Base-by-base conservation (phyloP, 1,140 invertebrate genomes). In the Drosophila bocki region DNA sequence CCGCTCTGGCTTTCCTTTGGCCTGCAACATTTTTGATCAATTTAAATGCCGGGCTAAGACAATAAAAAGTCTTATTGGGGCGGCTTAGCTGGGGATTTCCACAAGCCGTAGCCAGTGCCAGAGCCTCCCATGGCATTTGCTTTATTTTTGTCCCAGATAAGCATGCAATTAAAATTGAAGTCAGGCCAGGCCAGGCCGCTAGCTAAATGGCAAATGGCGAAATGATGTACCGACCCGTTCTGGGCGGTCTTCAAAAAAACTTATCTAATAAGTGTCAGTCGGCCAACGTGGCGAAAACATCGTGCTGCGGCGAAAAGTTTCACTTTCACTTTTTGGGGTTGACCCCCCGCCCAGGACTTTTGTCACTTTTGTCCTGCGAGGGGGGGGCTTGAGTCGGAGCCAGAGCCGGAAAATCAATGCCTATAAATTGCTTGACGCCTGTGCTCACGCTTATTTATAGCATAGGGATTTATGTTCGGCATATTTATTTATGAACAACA, bases 401-500 rank as follows among this genome's bases (percentile, higher is more conserved):
- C 22, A 26, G 19, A 60, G 41, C 44, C 62, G 47, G 58, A 82
- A 86, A 86, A 86, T 86, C 82, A 86, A 86, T 87, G 83, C 56
- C 76, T 59, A 87, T 86, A 86, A 86, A 86, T 87, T 68, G 75
- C 53, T 56, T 74, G 57, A 81, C 71, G 63, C 71, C 64, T 68
- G 56, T 37, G 67, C 67, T 72, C 41, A 42, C 62, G 57, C 80
- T 84, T 87, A 76, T 87, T 88, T 87, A 87, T 88, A 56, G 80
- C 72, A 70, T 17, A 32, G 62, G 67, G 77, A 88, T 88, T 87
- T 88, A 87, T 87, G 84, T 60, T 57, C 53, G 78, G 77, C 85
- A 87, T 87, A 88, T 87, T 87, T 87, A 87, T 87, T 87, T 87
- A 87, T 87, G 84, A 84, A 81, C 84, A 88, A 74, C 84, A 84